Conservation (phyloP, 2,113 vertebrate species). For the Indri indri region DNA sequence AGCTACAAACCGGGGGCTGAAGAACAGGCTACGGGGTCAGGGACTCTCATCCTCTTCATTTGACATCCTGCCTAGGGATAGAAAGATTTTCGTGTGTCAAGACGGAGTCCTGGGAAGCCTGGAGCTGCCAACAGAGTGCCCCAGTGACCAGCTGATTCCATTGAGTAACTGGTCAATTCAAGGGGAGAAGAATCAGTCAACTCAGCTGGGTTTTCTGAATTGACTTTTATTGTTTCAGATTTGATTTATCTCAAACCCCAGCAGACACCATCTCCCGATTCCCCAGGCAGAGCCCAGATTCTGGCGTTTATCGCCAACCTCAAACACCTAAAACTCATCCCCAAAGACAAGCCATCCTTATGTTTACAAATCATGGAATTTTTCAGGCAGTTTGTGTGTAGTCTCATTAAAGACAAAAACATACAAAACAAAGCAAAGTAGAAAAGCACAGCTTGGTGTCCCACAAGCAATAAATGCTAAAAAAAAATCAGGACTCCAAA, state of each 20-base stretch:
- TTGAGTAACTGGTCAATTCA: neutral
- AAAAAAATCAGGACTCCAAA: neutral
- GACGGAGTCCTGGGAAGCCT: neutral
- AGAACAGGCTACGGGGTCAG: neutral
- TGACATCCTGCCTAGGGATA: neutral
- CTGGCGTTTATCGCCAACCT: neutral
- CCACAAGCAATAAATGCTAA: neutral
- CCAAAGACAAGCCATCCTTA: neutral
- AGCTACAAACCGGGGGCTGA: neutral
- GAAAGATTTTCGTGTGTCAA: neutral
- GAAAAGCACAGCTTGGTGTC: neutral
- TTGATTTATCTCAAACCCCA: neutral
- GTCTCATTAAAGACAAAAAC: constrained; percentile 40
- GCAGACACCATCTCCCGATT: neutral
- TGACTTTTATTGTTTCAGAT: neutral
- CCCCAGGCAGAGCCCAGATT: neutral
- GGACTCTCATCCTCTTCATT: neutral
- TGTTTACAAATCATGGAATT: neutral
- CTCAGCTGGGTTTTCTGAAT: neutral
- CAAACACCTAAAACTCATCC: constrained; percentile 16
- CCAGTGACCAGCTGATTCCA: neutral
- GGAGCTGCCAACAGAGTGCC: neutral
- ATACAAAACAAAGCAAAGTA: constrained; percentile 13
- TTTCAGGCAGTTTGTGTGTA: neutral
- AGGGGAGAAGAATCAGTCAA: neutral